phyloP scores from a whole-genome alignment of 2,797 vertebrate genomes.

The Mastacembelus armatus region DNA sequence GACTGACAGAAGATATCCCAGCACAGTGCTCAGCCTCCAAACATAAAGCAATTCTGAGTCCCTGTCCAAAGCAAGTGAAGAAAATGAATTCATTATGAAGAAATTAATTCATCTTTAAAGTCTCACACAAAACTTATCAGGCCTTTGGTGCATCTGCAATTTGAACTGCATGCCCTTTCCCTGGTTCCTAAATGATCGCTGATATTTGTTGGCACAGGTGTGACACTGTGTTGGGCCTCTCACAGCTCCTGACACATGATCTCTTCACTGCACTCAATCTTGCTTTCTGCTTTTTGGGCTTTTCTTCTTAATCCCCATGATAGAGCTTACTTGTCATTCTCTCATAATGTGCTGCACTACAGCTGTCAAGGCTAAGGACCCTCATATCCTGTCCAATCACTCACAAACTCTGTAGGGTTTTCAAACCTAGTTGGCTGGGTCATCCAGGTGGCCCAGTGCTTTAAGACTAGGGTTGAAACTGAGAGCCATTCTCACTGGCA shows the following conservation, averaged over 20 bases:
- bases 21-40: conserved; percentile 40
- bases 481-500: background rate
- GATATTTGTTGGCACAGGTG: conserved; percentile 29
- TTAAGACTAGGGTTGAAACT: background rate
- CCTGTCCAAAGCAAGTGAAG: conserved; percentile 35
- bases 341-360: conserved; percentile 51
- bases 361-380: conserved; percentile 50
- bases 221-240: conserved; percentile 1
- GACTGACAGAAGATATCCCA: conserved; percentile 56
- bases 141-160: conserved; percentile 33
- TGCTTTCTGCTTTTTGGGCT: conserved; percentile 44
- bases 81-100: conserved; percentile 55
- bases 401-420: conserved; percentile 27
- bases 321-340: conserved; percentile 51
- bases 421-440: background rate
- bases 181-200: conserved; percentile 36
- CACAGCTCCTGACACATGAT: conserved; percentile 2
- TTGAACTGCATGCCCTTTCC: conserved; percentile 7
- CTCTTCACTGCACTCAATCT: conserved; percentile 37
- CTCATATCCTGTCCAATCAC: conserved; percentile 20
- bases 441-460: background rate
- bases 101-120: conserved; percentile 63
- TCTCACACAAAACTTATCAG: conserved; percentile 35
- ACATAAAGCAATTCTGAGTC: conserved; percentile 31
- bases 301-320: conserved; percentile 48